Conservation (phyloP, 2,113 vertebrate species). For the Myotis yumanensis region DNA sequence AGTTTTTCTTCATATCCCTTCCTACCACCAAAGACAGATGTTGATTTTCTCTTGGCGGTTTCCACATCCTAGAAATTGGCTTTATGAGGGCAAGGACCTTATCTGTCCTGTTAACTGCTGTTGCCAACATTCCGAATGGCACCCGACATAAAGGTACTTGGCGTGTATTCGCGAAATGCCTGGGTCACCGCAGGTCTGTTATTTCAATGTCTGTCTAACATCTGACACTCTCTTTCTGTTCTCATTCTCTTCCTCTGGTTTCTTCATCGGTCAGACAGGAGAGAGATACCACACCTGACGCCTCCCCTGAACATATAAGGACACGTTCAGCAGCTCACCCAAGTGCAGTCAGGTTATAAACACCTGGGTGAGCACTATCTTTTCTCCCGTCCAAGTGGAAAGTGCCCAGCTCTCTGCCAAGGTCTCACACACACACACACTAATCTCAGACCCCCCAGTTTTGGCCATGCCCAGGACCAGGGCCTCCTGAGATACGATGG, state of each 20-base stretch:
- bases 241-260: not conserved
- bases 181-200: not conserved
- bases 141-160: not conserved
- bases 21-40: not conserved
- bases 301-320: not conserved
- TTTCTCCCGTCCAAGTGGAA: not conserved
- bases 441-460: not conserved
- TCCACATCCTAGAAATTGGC: not conserved
- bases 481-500: too few relatives aligned
- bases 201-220: not conserved
- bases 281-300: rapidly evolving
- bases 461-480: not conserved
- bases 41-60: not conserved
- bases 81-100: not conserved
- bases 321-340: rapidly evolving
- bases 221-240: not conserved
- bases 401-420: not conserved
- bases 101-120: not conserved
- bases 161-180: not conserved
- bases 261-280: not conserved
- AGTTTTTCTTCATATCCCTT: not conserved
- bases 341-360: not conserved
- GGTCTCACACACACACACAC: not conserved
- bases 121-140: not conserved
- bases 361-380: rapidly evolving